Base-by-base conservation (phyloP, 2,888 invertebrate genomes). In the Synanthedon tipuliformis region DNA sequence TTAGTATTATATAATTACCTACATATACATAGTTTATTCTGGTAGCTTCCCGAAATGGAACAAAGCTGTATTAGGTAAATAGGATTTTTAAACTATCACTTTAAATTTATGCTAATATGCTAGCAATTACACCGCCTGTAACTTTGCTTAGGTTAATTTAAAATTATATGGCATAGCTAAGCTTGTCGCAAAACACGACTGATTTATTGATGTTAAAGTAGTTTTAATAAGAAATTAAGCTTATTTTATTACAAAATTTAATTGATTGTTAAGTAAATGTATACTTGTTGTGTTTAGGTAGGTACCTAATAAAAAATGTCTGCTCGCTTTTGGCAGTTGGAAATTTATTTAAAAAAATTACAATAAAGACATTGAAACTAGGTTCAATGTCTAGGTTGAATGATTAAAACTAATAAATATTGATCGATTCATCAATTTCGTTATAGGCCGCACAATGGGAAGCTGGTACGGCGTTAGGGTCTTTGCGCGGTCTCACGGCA, bases 401-500 rank as follows among this genome's bases (percentile, higher is more conserved):
- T 34, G 7, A 34, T 34, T 34, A 34, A 34, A 34, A 34, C 34
- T 34, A 34, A 34, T 4, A 34, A 34, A 34, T 34, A 10, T 34
- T 34, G 8, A 34, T 34, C 7, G 10, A 34, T 34, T 10, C 8
- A 34, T 10, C 2, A 10, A 15, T 45, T 45, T 45, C 45, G 15
- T 45, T 45, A 12, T 52, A 87, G 87, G 87, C 86, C 53, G 84
- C 87, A 51, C 82, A 87, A 61, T 83, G 88, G 88, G 81, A 87
- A 56, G 77, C 89, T 73, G 88, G 92, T 76, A 94, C 94, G 12
- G 94, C 96, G 63, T 91, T 93, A 71, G 92, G 94, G 52, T 94
- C 95, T 53, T 89, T 97, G 65, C 92, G 94, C 60, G 94, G 95
- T 63, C 90, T 97, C 70, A 94, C 95, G 80, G 93, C 95, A 63